These are phyloP conservation scores for Tetrax tetrax DNA, from an alignment of 2,113 vertebrate species.

Conservation along the genomic window DNA sequence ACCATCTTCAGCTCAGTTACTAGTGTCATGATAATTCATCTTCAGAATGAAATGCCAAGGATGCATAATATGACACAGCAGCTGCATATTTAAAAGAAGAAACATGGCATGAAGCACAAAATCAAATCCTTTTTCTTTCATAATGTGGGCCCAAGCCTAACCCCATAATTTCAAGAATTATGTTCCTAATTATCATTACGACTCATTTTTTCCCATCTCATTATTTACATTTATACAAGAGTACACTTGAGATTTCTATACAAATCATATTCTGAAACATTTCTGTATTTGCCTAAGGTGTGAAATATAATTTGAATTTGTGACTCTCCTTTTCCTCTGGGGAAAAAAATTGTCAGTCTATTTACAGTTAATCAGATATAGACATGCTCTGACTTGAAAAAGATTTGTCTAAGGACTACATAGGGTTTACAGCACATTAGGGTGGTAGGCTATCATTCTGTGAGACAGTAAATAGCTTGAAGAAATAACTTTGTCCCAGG, in stretches of 20 bases:
- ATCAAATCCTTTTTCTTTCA: neutral
- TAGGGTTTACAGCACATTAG: neutral
- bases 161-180: neutral
- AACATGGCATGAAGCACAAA: neutral
- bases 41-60: neutral
- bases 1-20: neutral
- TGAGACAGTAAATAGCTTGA: neutral
- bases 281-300: neutral
- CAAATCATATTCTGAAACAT: neutral
- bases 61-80: neutral
- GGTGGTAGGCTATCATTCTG: neutral
- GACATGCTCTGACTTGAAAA: neutral
- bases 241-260: neutral
- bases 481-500: conserved; percentile 36
- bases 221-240: neutral
- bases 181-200: neutral
- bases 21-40: neutral
- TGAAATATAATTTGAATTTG: conserved; percentile 5
- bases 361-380: conserved; percentile 6
- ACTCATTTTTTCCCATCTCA: neutral
- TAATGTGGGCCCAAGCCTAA: neutral
- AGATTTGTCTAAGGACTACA: neutral
- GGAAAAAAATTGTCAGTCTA: neutral
- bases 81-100: neutral
- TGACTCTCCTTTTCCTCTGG: neutral